Evolutionary conservation across 2,888 invertebrate genomes (phyloP), one percentile per base, ranked within the genome.

Genomic region (Lycaena phlaeas): DNA sequence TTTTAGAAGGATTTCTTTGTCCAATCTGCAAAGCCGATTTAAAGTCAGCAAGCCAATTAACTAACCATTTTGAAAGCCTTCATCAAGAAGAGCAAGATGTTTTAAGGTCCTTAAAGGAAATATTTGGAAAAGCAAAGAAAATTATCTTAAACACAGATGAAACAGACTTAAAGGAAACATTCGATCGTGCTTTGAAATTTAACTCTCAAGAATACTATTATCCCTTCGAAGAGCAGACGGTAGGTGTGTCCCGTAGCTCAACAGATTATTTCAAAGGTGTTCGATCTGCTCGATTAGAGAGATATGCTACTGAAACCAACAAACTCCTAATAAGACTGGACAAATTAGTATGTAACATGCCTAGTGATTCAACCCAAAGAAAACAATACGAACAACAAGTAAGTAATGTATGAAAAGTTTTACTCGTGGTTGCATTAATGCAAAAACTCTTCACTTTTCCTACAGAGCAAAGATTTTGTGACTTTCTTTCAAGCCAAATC

Each of bases 221-320:
- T 48, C 45, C 49, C 1, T 54, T 61, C 28, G 87, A 87, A 48
- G 81, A 75, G 38, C 78, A 93, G 68, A 88, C 89, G 40, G 67
- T 91, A 48, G 93, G 95, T 49, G 77, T 82, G 29, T 86, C 76
- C 2, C 84, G 86, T 36, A 89, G 87, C 45, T 90, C 93, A 53
- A 91, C 91, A 4, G 90, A 91, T 34, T 90, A 90, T 61, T 96
- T 95, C 64, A 93, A 91, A 61, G 87, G 87, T 9, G 86, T 90
- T 11, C 68, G 90, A 50, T 84, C 86, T 1, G 82, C 79, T 0
- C 66, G 85, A 39, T 82, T 97, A 44, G 97, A 98, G 73, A 89
- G 95, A 56, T 94, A 93, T 64, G 94, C 96, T 0, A 91, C 94
- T 6, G 96, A 98, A 79, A 98, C 97, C 1, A 99, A 99, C 70